Percentiles rank a stretch among this genome's conserved stretches.
Evolutionary conservation across 2,888 invertebrate species (phyloP).

Genomic region (Agriopis aurantiaria): DNA sequence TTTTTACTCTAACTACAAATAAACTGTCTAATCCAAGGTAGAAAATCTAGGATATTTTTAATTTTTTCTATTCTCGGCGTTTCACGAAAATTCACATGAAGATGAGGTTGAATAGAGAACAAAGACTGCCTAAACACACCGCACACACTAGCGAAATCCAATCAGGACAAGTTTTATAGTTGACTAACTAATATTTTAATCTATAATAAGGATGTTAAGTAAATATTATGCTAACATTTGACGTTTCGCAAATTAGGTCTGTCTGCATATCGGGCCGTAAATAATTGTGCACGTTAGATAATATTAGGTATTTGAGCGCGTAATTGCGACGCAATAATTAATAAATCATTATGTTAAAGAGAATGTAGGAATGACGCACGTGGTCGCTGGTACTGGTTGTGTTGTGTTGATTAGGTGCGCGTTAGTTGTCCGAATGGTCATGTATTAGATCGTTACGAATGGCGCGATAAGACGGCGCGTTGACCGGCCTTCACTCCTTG

Average conservation of each 20-base stretch:
- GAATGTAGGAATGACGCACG: conserved; percentile 58
- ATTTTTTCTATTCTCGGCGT: too few species aligned
- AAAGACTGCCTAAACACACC: too few species aligned
- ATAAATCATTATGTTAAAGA: conserved; percentile 43
- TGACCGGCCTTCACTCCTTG: conserved; percentile 83
- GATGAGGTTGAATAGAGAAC: too few species aligned
- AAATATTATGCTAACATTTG: background rate
- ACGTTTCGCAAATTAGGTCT: conserved; percentile 8
- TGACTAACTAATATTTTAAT: too few species aligned
- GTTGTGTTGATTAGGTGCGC: conserved; percentile 54
- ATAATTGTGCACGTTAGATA: conserved; percentile 13
- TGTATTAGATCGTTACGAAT: conserved; percentile 68
- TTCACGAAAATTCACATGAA: too few species aligned
- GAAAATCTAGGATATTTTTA: too few species aligned
- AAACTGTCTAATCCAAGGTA: too few species aligned
- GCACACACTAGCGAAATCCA: too few species aligned
- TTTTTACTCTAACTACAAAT: too few species aligned
- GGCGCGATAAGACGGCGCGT: conserved; percentile 74
- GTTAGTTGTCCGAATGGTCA: conserved; percentile 19
- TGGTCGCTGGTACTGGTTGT: conserved; percentile 59
- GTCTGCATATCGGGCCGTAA: conserved; percentile 2
- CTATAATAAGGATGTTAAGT: background rate
- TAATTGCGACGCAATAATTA: conserved; percentile 58
- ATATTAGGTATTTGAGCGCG: conserved; percentile 37
- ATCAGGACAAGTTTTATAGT: too few species aligned